Evolutionary conservation across 2,888 invertebrate genomes (phyloP).

Genomic region (Chymomyza fuscimana): DNA sequence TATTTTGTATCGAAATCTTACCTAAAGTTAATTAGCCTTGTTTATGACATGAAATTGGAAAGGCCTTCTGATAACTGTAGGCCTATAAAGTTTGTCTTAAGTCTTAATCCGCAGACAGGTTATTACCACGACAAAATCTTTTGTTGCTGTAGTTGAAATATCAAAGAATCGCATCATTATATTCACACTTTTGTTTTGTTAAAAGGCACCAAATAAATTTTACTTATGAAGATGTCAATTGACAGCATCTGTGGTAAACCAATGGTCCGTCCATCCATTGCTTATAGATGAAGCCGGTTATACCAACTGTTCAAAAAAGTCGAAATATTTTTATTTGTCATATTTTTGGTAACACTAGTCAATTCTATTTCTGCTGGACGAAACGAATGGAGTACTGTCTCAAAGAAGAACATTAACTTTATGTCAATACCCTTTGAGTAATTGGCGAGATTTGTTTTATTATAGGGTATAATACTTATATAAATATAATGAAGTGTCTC

Average conservation of each 20-base stretch:
- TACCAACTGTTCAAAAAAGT: not conserved
- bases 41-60: not conserved
- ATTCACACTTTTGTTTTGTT: conserved; percentile 29
- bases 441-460: no score
- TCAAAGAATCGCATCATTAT: not conserved
- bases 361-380: no score
- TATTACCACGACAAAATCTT: conserved; percentile 26
- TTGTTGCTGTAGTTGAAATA: not conserved
- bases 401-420: no score
- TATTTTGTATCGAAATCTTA: not conserved
- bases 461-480: no score
- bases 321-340: no score
- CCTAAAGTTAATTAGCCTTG: not conserved
- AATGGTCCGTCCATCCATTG: no score
- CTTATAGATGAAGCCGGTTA: not conserved
- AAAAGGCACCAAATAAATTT: conserved; percentile 56
- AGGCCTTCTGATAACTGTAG: not conserved
- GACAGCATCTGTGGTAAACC: conserved; percentile 39
- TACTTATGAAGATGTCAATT: conserved; percentile 65
- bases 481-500: no score
- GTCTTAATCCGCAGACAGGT: conserved; percentile 66
- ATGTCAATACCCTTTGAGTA: no score
- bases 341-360: no score
- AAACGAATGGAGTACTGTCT: not conserved
- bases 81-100: conserved; percentile 50